Percentiles rank a stretch among this genome's conserved stretches.
phyloP scores from a whole-genome alignment of 2,113 vertebrate genomes.

The Cyphomyrus discorhynchus region DNA sequence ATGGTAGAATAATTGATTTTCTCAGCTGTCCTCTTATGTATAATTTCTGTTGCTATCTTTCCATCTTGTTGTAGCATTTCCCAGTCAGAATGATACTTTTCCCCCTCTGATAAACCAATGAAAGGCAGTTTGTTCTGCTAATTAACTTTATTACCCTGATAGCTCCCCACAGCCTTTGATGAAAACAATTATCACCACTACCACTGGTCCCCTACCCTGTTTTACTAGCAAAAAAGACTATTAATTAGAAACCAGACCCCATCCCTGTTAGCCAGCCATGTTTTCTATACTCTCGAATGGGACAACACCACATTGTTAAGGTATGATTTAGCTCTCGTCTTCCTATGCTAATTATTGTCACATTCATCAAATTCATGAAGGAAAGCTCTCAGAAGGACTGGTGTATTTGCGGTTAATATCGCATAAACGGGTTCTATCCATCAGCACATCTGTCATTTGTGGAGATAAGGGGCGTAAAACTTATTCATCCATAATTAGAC shows the following conservation, averaged over 20 bases:
- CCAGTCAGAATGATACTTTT: conserved; percentile 77
- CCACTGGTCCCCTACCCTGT: conserved; percentile 50
- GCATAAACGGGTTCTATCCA: conserved; percentile 95
- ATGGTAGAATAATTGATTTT: conserved; percentile 62
- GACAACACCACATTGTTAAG: conserved; percentile 94
- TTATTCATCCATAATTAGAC: conserved; percentile 99
- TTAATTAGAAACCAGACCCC: conserved; percentile 81
- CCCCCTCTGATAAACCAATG: conserved; percentile 72
- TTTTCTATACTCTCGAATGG: conserved; percentile 81
- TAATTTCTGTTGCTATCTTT: conserved; percentile 65
- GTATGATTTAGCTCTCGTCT: conserved; percentile 98
- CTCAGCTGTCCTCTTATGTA: conserved; percentile 64
- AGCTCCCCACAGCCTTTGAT: conserved; percentile 95
- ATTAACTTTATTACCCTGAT: conserved; percentile 99
- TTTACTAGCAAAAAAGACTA: conserved; percentile 67
- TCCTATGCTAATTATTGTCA: conserved; percentile 99
- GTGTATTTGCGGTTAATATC: conserved; percentile 95
- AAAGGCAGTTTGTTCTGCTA: conserved; percentile 97
- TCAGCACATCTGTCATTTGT: conserved; percentile 74
- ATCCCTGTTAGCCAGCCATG: conserved; percentile 77
- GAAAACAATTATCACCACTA: conserved; percentile 95
- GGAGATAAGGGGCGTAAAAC: conserved; percentile 89
- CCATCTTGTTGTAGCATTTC: conserved; percentile 74
- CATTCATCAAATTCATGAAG: conserved; percentile 99
- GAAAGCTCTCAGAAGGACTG: conserved; percentile 94